Evolutionary conservation across 2,888 invertebrate species (phyloP).

Genomic region (Trachelus troglodyta): DNA sequence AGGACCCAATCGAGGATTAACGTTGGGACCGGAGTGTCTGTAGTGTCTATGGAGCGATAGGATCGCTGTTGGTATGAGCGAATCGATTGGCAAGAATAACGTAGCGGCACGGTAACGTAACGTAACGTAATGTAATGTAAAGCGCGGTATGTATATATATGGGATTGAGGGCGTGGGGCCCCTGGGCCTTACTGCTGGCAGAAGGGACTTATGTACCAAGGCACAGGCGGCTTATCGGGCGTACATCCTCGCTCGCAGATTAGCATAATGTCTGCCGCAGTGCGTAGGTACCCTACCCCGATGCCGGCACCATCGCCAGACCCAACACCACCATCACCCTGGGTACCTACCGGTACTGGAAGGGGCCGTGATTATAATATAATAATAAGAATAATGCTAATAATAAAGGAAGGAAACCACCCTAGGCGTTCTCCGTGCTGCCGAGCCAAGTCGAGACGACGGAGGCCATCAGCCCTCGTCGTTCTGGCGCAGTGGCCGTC

Average conservation of each 20-base stretch:
- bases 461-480: conserved; percentile 12
- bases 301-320: background rate
- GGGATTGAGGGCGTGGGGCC: conserved; percentile 65
- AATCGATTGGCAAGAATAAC: background rate
- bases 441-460: conserved; percentile 13
- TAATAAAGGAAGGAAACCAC: conserved; percentile 38
- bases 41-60: background rate
- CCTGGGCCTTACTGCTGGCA: conserved; percentile 55
- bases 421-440: conserved; percentile 30
- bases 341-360: conserved; percentile 32
- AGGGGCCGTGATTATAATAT: conserved; percentile 46
- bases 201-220: conserved; percentile 46
- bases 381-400: conserved; percentile 46
- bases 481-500: conserved; percentile 16
- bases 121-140: conserved; percentile 42
- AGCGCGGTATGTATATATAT: conserved; percentile 41
- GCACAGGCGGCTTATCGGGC: conserved; percentile 58
- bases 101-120: conserved; percentile 13
- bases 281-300: conserved; percentile 49
- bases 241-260: conserved; percentile 64
- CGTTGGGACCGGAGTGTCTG: background rate
- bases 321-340: conserved; percentile 7
- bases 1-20: background rate
- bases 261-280: conserved; percentile 64
- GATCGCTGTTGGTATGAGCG: background rate